phyloP scores from a whole-genome alignment of 2,113 vertebrate species.

The Tursiops truncatus region DNA sequence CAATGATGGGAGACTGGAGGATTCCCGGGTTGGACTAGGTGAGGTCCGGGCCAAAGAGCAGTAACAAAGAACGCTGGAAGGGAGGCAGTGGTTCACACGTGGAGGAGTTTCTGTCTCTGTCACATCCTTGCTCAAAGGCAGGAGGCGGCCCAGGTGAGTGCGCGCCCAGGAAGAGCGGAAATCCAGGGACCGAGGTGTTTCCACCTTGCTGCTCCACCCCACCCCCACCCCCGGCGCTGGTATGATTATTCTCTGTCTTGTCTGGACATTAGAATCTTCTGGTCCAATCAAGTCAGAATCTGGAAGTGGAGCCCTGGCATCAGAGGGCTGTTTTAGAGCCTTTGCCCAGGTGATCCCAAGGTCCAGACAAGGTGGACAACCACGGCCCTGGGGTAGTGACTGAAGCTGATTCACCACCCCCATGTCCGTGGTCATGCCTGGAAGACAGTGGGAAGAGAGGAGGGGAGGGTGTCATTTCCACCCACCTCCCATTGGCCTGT shows the following conservation, averaged over 20 bases:
- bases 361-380: background rate
- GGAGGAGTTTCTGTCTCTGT: background rate
- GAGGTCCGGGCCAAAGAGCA: background rate
- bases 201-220: too few species aligned
- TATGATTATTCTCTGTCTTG: background rate
- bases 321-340: background rate
- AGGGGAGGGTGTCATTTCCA: background rate
- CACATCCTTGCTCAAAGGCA: background rate
- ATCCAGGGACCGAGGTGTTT: background rate
- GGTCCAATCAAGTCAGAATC: background rate
- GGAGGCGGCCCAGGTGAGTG: background rate
- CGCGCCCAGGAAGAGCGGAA: background rate
- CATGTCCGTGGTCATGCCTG: accelerated
- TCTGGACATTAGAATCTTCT: background rate
- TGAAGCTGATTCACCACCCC: background rate
- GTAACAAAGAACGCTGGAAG: background rate
- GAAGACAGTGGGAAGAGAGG: background rate
- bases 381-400: background rate
- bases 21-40: too few species aligned
- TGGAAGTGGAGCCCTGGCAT: background rate
- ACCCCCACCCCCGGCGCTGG: too few species aligned
- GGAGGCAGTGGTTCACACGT: background rate
- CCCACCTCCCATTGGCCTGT: background rate
- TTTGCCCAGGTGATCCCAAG: background rate
- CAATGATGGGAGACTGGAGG: background rate